These are phyloP conservation scores for Buathra laborator DNA, from an alignment of 2,888 invertebrate species.

Conservation along the genomic window DNA sequence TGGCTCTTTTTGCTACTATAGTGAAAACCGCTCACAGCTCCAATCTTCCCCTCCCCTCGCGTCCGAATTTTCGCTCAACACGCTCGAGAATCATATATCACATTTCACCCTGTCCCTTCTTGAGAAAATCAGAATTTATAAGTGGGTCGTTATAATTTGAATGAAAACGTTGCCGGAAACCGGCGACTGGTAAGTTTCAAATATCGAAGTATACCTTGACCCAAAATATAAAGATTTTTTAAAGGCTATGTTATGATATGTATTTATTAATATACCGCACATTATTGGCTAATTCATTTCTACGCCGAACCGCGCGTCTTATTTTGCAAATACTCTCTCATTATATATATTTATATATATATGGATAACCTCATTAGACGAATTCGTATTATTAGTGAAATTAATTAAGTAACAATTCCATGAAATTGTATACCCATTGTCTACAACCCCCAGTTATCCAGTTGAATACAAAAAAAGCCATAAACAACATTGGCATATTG, in stretches of 20 bases:
- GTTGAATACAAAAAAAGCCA: too few relatives aligned
- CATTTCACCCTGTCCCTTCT: constrained; percentile 60
- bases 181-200: not conserved
- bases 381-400: too few relatives aligned
- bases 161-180: constrained; percentile 65
- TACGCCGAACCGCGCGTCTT: too few relatives aligned
- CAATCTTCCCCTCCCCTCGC: constrained; percentile 5
- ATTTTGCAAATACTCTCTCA: too few relatives aligned
- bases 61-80: constrained; percentile 67
- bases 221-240: not conserved
- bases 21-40: not conserved
- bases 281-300: not conserved
- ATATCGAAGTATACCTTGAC: not conserved
- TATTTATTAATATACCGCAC: not conserved
- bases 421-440: too few relatives aligned
- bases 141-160: constrained; percentile 76
- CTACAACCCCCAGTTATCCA: too few relatives aligned
- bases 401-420: too few relatives aligned
- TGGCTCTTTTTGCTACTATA: constrained; percentile 18
- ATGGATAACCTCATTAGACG: too few relatives aligned
- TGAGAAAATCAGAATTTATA: constrained; percentile 77
- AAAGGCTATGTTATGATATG: not conserved
- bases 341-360: too few relatives aligned
- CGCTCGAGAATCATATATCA: constrained; percentile 52
- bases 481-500: too few relatives aligned